Percentiles rank a stretch among this genome's conserved stretches.
Evolutionary conservation across 2,888 invertebrate genomes (phyloP).

Genomic region (Theodoxus fluviatilis): DNA sequence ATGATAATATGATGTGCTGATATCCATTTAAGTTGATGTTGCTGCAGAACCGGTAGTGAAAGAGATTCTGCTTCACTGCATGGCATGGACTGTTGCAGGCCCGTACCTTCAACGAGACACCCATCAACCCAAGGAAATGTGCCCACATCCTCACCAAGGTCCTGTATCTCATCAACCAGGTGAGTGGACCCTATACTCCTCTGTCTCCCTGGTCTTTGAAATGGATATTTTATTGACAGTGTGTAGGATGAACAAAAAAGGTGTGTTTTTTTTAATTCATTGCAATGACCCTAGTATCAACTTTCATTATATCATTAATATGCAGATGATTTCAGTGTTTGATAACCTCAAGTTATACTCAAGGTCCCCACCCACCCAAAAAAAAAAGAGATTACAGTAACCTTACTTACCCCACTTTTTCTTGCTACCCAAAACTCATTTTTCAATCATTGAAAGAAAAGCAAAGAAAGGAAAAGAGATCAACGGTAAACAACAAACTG

Average conservation of each 20-base stretch:
- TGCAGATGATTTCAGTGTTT: background rate
- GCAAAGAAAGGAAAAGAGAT: too few species aligned
- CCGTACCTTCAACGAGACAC: constrained; percentile 95
- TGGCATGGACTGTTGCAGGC: constrained; percentile 74
- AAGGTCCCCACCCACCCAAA: background rate
- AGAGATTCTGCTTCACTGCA: too few species aligned
- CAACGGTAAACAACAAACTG: too few species aligned
- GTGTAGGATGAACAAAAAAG: too few species aligned
- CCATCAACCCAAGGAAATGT: constrained; percentile 96
- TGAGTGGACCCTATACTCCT: constrained; percentile 47
- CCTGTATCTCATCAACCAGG: constrained; percentile 92
- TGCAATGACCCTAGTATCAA: too few species aligned
- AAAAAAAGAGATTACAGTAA: background rate
- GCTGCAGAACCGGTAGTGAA: background rate
- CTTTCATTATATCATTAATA: too few species aligned
- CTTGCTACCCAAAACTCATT: too few species aligned
- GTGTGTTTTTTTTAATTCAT: too few species aligned
- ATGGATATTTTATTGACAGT: too few species aligned
- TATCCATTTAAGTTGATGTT: too few species aligned
- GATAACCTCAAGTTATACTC: background rate
- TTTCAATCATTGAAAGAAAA: too few species aligned
- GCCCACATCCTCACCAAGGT: constrained; percentile 94
- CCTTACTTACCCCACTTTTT: background rate
- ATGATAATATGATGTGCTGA: too few species aligned
- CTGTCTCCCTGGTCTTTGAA: background rate